phyloP scores from a whole-genome alignment of 2,888 invertebrate species.

The Operophtera brumata region DNA sequence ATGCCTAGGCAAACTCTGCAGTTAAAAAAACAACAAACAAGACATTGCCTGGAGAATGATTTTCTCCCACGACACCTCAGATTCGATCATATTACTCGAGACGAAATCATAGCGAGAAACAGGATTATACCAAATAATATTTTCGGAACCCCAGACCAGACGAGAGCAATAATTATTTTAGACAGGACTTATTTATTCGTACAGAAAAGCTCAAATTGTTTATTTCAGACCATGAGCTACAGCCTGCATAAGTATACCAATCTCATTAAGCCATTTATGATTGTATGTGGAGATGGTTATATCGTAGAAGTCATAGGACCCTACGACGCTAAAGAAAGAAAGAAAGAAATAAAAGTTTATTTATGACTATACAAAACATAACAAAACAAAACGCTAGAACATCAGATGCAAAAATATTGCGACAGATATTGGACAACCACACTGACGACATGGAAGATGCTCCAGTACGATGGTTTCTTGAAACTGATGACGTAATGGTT shows the following conservation, averaged over 20 bases:
- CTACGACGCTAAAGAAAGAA: too few relatives aligned
- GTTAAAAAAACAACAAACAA: too few relatives aligned
- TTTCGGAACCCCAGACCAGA: too few relatives aligned
- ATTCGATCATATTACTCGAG: too few relatives aligned
- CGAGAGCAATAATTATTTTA: too few relatives aligned
- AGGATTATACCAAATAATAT: too few relatives aligned
- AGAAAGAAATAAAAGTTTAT: too few relatives aligned
- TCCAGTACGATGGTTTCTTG: slow-evolving; percentile 17
- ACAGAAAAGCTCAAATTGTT: neutral
- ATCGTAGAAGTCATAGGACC: neutral
- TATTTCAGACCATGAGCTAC: neutral
- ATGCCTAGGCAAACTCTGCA: too few relatives aligned
- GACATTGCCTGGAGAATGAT: too few relatives aligned
- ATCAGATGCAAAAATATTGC: neutral
- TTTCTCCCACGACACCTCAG: too few relatives aligned
- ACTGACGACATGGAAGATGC: slow-evolving; percentile 12
- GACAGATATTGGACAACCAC: neutral
- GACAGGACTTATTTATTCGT: neutral
- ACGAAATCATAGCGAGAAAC: too few relatives aligned
- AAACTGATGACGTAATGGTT: slow-evolving; percentile 11
- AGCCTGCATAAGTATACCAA: neutral
- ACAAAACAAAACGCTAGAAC: neutral
- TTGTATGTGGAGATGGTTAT: neutral
- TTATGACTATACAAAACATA: too few relatives aligned
- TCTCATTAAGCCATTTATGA: neutral